Base-by-base conservation (phyloP, 2,113 vertebrate genomes). In the Quiscalus mexicanus region DNA sequence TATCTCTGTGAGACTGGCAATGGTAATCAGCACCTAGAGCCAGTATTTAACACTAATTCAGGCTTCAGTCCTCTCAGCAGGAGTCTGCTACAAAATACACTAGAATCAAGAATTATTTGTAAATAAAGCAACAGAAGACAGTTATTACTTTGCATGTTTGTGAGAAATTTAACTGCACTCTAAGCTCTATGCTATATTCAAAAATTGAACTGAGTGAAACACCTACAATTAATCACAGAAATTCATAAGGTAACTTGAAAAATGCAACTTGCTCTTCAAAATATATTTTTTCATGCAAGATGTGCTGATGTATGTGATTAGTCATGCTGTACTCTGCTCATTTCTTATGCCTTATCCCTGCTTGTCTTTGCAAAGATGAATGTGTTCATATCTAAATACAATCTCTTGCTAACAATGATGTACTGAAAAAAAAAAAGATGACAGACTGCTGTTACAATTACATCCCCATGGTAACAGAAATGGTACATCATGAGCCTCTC, bases 391-490 rank as follows among this genome's bases (percentile, higher is more conserved):
- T 69, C 80, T 87, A 93, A 94, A 86, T 74, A 76, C 89, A 69
- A 90, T 81, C 78, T 84, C 82, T 65, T 53, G 53, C 78, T 93
- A 93, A 76, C 58, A 88, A 83, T 80, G 67, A 80, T n/a, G 69
- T 41, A 83, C 49, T n/a, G 12, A 27, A 68, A 71, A 75, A 71
- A 75, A 76, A 53, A 50, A 50, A 12, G 6, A 10, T 44, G 49
- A 60, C 49, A 44, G 53, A 44, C 63, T 82, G 62, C 84, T 91
- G 69, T 86, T 93, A 86, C 87, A 94, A 70, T 91, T 67, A 77
- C 27, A 5, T 96, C 75, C 71, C 93, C 63, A 90, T 95, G 91
- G 92, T 74, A 93, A 96, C 94, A 87, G 50, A 75, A 93, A 58
- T 8, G 37, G 63, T 85, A 73, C 86, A 73, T 81, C 74, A 49